phyloP scores from a whole-genome alignment of 2,797 vertebrate species.

The Rhinophrynus dorsalis region DNA sequence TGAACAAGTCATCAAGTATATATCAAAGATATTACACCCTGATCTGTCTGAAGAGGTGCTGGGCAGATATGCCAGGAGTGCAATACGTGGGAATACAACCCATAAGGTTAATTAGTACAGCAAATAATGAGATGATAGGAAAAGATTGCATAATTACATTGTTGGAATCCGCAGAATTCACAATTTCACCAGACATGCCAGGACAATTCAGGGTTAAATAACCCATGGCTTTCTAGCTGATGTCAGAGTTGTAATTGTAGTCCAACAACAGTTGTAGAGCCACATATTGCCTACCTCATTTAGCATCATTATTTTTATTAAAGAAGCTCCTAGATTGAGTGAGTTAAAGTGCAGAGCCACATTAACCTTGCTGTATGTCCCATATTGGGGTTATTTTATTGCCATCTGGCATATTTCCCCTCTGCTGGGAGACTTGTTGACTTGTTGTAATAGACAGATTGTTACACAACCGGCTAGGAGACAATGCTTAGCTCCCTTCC shows the following conservation, averaged over 20 bases:
- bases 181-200: too few relatives aligned
- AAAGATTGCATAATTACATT: too few relatives aligned
- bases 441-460: conserved; percentile 9
- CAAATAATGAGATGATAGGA: too few relatives aligned
- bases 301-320: too few relatives aligned
- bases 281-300: too few relatives aligned
- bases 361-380: conserved; percentile 14
- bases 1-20: too few relatives aligned
- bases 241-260: too few relatives aligned
- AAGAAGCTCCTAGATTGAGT: not conserved
- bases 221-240: too few relatives aligned
- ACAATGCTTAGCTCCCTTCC: conserved; percentile 32
- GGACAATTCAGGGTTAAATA: too few relatives aligned
- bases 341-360: not conserved
- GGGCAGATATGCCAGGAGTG: not conserved
- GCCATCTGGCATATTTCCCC: conserved; percentile 47
- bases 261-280: too few relatives aligned
- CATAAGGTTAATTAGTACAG: conserved; percentile 2
- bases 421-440: conserved; percentile 49
- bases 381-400: conserved; percentile 28
- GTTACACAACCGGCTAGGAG: conserved; percentile 42
- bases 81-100: conserved; percentile 24
- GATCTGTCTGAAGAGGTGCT: conserved; percentile 24
- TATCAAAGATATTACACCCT: not conserved
- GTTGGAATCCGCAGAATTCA: too few relatives aligned